Conservation (phyloP, 2,113 vertebrate genomes). For the Dinomys branickii region DNA sequence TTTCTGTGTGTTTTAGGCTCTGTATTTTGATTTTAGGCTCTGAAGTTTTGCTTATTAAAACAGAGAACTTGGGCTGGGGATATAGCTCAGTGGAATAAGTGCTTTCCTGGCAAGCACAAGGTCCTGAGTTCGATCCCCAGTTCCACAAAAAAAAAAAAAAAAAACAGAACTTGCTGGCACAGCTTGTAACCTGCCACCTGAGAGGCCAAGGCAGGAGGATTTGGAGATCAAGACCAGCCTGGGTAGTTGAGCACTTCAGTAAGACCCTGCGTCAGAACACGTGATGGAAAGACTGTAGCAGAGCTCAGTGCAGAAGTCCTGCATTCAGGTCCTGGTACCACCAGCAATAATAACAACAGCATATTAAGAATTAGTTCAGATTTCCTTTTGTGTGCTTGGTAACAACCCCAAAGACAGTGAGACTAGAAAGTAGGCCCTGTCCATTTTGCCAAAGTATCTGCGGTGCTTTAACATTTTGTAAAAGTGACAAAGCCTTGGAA, state of each 20-base stretch:
- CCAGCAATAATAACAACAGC: neutral
- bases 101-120: too few relatives aligned
- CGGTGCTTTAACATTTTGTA: constrained; percentile 51
- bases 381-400: constrained; percentile 32
- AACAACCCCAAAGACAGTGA: neutral
- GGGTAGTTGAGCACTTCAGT: neutral
- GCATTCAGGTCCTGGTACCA: neutral
- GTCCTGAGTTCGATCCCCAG: too few relatives aligned
- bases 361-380: neutral
- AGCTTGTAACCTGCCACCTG: neutral
- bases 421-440: neutral
- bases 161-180: neutral
- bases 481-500: constrained; percentile 50
- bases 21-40: neutral
- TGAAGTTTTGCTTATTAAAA: neutral
- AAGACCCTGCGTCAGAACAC: neutral
- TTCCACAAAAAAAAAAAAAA: too few relatives aligned
- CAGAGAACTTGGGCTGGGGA: constrained; percentile 15
- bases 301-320: neutral
- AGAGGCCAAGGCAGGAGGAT: neutral
- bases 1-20: neutral
- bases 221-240: neutral
- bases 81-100: too few relatives aligned
- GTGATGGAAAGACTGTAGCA: neutral
- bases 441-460: neutral